A percentile compares a stretch with the other conserved stretches of the same genome.
Evolutionary conservation across 2,113 vertebrate genomes (phyloP).

Genomic region (Tetrax tetrax): DNA sequence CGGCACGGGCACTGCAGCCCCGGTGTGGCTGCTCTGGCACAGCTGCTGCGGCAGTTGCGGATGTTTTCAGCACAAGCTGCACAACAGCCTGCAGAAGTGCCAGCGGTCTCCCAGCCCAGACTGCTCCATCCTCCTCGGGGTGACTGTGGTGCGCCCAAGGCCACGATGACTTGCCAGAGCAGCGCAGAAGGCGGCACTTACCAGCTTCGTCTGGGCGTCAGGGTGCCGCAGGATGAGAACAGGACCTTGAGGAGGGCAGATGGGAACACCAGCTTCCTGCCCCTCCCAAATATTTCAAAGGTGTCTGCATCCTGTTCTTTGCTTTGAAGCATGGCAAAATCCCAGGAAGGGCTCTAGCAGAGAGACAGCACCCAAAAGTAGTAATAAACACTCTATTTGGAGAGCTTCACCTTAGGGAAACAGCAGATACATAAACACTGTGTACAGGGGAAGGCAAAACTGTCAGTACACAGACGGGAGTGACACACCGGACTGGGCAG

Average conservation of each 20-base stretch:
- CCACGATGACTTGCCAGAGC: background rate
- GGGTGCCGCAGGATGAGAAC: background rate
- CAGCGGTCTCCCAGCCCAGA: background rate
- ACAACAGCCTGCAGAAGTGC: background rate
- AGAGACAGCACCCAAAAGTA: background rate
- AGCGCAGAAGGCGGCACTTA: background rate
- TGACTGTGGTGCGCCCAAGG: background rate
- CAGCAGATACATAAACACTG: constrained; percentile 30
- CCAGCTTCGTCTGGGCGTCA: background rate
- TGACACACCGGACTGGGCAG: background rate
- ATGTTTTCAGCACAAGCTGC: background rate
- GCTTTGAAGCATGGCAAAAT: background rate
- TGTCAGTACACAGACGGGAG: background rate
- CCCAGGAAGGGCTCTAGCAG: background rate
- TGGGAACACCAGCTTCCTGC: background rate
- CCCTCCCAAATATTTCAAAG: background rate
- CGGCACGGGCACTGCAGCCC: rapidly evolving
- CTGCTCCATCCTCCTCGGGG: background rate
- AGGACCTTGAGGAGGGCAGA: background rate
- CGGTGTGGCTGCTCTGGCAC: background rate
- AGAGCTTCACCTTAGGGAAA: constrained; percentile 38
- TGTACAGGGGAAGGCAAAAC: constrained; percentile 6
- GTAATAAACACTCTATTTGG: constrained; percentile 53
- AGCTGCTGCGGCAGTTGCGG: rapidly evolving
- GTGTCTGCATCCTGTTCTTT: background rate